Evolutionary conservation across 2,113 vertebrate species (phyloP).

Genomic region (Zapus hudsonius): DNA sequence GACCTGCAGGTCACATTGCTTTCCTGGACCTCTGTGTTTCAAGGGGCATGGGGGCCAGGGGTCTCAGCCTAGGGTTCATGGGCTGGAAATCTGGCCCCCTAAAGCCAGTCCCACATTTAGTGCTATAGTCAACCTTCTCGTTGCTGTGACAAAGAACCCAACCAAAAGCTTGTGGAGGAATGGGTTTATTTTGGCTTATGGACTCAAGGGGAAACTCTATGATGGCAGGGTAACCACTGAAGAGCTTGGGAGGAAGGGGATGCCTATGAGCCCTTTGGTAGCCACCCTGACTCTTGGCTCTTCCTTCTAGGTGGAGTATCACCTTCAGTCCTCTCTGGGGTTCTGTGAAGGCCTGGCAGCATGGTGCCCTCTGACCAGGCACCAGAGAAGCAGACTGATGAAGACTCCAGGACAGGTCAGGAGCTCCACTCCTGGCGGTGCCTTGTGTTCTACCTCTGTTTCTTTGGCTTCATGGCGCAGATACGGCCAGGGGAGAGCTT

Average conservation of each 20-base stretch:
- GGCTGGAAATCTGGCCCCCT: not conserved
- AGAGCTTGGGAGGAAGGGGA: accelerated
- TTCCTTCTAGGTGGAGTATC: not conserved
- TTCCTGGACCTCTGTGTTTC: not conserved
- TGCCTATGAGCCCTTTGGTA: accelerated
- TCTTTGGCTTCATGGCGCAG: conserved; percentile 92
- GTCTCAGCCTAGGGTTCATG: not conserved
- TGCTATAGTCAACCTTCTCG: too few relatives aligned
- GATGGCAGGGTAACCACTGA: too few relatives aligned
- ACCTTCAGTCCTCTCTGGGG: not conserved
- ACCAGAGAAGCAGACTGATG: not conserved
- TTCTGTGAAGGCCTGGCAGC: not conserved
- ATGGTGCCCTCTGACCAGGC: not conserved
- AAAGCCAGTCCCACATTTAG: not conserved
- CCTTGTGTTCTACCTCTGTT: conserved; percentile 89
- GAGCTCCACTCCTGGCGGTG: conserved; percentile 81
- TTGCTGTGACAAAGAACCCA: too few relatives aligned
- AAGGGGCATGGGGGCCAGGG: not conserved
- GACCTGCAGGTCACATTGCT: not conserved
- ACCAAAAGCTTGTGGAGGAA: too few relatives aligned
- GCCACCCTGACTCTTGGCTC: not conserved
- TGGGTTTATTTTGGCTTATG: too few relatives aligned
- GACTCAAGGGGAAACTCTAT: too few relatives aligned
- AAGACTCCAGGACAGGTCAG: accelerated
- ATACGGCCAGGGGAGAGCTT: conserved; percentile 92